Percentiles rank a stretch among this genome's conserved stretches.
Conservation (phyloP, 2,797 vertebrate species). For the Intellagama lesueurii region DNA sequence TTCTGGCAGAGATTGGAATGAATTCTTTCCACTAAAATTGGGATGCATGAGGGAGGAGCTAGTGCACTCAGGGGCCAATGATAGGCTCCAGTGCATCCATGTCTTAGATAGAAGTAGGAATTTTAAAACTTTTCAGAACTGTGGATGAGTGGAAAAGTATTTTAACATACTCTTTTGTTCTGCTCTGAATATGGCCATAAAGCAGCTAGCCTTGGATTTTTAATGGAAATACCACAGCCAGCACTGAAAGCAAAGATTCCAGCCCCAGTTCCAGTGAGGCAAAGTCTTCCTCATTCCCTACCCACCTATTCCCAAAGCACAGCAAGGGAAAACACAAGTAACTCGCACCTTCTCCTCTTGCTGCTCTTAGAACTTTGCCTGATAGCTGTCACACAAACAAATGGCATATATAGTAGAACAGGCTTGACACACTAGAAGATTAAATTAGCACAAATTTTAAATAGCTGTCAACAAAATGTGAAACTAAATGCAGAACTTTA, state of each 20-base stretch:
- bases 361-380: neutral
- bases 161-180: too few relatives aligned
- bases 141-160: too few relatives aligned
- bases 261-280: neutral
- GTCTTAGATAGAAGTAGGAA: neutral
- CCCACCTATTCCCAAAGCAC: neutral
- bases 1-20: neutral
- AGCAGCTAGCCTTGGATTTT: neutral
- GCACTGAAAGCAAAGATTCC: neutral
- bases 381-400: neutral
- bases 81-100: neutral
- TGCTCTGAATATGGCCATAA: too few relatives aligned
- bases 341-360: neutral
- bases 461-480: too few relatives aligned
- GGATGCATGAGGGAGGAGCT: neutral
- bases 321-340: neutral
- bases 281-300: too few relatives aligned
- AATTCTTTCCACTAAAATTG: neutral
- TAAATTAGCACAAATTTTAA: neutral
- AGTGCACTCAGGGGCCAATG: neutral
- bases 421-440: neutral
- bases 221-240: neutral
- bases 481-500: neutral
- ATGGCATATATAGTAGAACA: neutral
- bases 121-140: neutral